Evolutionary conservation across 2,888 invertebrate genomes (phyloP).

Genomic region (Drosophila barbarae): DNA sequence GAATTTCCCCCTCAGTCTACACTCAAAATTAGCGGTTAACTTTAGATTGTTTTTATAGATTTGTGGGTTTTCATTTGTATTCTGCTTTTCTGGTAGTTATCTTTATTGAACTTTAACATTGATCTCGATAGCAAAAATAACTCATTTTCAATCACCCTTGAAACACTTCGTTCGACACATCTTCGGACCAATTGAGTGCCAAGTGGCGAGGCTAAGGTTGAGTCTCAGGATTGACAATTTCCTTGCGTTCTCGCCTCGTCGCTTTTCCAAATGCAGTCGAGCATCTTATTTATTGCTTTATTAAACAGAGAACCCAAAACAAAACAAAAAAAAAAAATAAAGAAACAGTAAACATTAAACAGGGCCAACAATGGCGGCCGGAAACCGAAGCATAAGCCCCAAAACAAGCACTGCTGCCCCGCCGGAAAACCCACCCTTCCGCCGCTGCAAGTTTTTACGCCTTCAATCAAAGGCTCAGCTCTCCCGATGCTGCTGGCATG

Average conservation of each 20-base stretch:
- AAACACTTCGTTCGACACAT: constrained; percentile 21
- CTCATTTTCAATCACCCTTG: constrained; percentile 21
- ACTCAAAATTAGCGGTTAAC: too few species aligned
- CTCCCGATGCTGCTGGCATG: constrained; percentile 11
- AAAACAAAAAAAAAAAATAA: neutral
- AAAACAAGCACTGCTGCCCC: constrained; percentile 19
- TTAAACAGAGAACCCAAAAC: constrained; percentile 35
- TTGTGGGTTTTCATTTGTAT: too few species aligned
- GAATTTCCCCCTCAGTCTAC: neutral
- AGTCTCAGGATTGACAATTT: constrained; percentile 3
- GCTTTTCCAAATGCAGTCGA: constrained; percentile 13
- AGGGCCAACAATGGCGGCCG: constrained; percentile 15
- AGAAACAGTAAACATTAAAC: constrained; percentile 7
- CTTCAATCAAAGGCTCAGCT: constrained; percentile 35
- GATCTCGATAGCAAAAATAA: too few species aligned
- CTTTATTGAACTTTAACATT: too few species aligned
- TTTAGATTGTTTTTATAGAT: too few species aligned
- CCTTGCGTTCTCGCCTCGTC: constrained; percentile 3
- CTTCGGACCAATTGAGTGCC: constrained; percentile 13
- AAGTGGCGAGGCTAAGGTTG: neutral
- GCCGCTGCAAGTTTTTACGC: constrained; percentile 25
- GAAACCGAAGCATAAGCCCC: constrained; percentile 33
- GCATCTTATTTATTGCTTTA: constrained; percentile 54
- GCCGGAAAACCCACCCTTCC: constrained; percentile 5
- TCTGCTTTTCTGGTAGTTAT: too few species aligned